Base-by-base conservation (phyloP, 2,888 invertebrate species). In the Eupithecia subfuscata region DNA sequence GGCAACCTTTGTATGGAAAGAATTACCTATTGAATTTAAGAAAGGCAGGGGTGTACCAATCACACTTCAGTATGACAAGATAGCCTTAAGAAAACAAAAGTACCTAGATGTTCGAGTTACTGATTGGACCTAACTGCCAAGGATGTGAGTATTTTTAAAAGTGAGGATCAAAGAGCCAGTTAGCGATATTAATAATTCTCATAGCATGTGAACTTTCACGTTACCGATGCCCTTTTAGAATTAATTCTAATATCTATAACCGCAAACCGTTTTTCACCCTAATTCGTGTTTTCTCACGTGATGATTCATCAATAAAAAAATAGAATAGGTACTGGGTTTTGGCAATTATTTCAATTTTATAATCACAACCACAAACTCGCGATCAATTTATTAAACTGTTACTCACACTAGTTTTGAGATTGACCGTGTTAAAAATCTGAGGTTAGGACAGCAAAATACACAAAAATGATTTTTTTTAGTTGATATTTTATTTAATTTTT, bases 201-300 rank as follows among this genome's bases (percentile, higher is more conserved):
- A 40, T 70, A 11, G 52, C 40, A 64, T 25, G 16, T 56, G 65
- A 70, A 56, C 69, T 48, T 70, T 30, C 9, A 12, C 34, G 63
- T 12, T 64, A 68, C 69, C 34, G 25, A 37, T 73, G 71, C 70
- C 68, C 73, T 68, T 75, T 70, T 63, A 30, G 56, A 70, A 71
- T 48, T 68, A 43, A 25, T 56, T 22, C 48, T 77, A 70, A 79
- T 76, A 64, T 77, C 60, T 60, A 64, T 71, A 69, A 84, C 86
- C 86, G 79, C 86, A 85, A 83, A 85, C 84, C 77, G 80, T 78
- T 85, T 81, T 86, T 77, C 82, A 84, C 86, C 86, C 84, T 79
- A 80, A 78, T 68, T 60, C 70, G 71, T 78, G 67, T 77, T 82
- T 84, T 86, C 86, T 83, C 86, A 86, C 86, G 84, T 25, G 69